phyloP scores from a whole-genome alignment of 2,113 vertebrate genomes.

The Falcunculus frontatus region DNA sequence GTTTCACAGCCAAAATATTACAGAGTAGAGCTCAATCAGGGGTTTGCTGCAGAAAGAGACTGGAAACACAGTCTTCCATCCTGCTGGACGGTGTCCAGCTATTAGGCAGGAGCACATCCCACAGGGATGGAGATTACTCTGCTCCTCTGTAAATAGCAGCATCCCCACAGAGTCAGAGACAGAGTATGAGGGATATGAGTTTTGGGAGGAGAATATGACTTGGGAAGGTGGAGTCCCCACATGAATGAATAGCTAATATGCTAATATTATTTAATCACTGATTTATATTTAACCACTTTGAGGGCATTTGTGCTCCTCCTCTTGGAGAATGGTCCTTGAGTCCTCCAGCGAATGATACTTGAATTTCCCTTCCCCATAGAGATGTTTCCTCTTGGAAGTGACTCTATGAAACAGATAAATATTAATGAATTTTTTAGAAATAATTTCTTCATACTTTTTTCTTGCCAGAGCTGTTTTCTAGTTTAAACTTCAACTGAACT shows the following conservation, averaged over 20 bases:
- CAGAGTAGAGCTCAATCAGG: neutral
- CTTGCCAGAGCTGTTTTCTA: constrained; percentile 17
- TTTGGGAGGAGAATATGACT: neutral
- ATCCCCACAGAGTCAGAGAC: neutral
- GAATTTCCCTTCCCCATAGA: neutral
- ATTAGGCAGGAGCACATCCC: neutral
- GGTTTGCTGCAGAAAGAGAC: neutral
- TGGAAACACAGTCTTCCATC: neutral
- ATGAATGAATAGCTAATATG: neutral
- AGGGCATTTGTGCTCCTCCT: neutral
- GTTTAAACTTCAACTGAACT: constrained; percentile 39
- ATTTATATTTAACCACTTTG: constrained; percentile 3
- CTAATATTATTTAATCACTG: neutral
- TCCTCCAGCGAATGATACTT: neutral
- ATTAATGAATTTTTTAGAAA: constrained; percentile 42
- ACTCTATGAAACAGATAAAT: neutral
- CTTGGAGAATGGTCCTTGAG: neutral
- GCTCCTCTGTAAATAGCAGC: neutral
- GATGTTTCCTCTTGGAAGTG: neutral
- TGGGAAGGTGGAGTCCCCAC: neutral
- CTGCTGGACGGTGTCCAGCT: neutral
- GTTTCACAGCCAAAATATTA: neutral
- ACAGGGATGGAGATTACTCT: neutral
- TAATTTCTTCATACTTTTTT: neutral
- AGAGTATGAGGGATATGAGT: neutral